These are phyloP conservation scores for Campylomormyrus numenius DNA, from an alignment of 2,113 vertebrate genomes.

Conservation along the genomic window DNA sequence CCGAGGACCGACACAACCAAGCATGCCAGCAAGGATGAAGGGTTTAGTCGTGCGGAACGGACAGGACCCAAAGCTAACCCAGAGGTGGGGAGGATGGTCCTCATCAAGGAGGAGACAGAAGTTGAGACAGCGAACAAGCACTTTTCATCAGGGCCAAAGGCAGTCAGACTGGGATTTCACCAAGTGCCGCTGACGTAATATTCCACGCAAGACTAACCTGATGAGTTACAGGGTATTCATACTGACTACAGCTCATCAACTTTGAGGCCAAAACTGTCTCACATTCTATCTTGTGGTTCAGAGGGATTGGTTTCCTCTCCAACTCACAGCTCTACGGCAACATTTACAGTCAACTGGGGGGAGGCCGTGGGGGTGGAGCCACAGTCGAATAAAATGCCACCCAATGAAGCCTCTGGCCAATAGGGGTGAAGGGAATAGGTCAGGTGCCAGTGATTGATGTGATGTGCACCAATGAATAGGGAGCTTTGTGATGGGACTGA, in stretches of 20 bases:
- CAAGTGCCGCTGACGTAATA: neutral
- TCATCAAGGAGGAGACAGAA: neutral
- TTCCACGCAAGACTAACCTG: neutral
- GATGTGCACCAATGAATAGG: neutral
- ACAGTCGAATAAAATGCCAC: neutral
- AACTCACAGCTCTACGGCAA: neutral
- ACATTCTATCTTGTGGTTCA: neutral
- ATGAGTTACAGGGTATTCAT: neutral
- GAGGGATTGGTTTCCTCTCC: neutral
- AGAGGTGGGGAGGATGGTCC: neutral
- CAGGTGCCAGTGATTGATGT: neutral
- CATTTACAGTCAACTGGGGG: neutral
- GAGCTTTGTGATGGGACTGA: neutral
- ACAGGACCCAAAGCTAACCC: neutral
- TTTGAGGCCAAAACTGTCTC: neutral
- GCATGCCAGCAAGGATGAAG: neutral
- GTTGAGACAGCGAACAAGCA: neutral
- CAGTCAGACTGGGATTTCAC: neutral
- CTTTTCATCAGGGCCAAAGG: neutral
- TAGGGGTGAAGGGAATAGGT: neutral
- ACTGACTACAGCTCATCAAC: neutral
- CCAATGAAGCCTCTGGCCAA: neutral
- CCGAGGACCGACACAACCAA: neutral
- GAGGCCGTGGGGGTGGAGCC: neutral
- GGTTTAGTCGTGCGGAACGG: neutral